phyloP scores from a whole-genome alignment of 2,113 vertebrate species.

The Cairina moschata region DNA sequence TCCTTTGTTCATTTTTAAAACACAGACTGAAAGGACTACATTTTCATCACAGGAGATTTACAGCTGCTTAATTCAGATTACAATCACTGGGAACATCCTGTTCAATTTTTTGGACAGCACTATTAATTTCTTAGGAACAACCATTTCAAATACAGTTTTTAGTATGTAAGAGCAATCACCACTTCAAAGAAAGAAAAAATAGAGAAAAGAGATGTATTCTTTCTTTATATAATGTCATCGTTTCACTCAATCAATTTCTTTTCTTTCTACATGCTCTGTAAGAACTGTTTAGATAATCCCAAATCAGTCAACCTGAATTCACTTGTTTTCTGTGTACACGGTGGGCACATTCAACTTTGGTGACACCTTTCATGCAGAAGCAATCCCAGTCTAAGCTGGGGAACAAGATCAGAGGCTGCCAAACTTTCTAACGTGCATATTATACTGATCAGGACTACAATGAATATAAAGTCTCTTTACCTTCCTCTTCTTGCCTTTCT shows the following conservation, averaged over 20 bases:
- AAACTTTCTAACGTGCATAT: neutral
- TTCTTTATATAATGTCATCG: neutral
- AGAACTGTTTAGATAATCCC: neutral
- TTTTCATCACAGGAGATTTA: neutral
- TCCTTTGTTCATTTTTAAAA: neutral
- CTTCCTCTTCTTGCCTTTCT: neutral
- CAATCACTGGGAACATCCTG: neutral
- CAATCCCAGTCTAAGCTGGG: neutral
- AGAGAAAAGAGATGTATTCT: neutral
- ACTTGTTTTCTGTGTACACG: neutral
- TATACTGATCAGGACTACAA: neutral
- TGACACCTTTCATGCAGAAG: neutral
- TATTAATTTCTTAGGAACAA: neutral
- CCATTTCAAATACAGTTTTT: neutral
- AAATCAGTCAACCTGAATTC: neutral
- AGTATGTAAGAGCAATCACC: neutral
- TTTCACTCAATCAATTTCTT: neutral
- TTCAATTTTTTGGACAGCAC: neutral
- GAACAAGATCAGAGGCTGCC: neutral
- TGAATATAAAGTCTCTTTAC: neutral
- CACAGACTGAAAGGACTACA: neutral
- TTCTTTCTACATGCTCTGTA: neutral
- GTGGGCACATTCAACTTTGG: neutral
- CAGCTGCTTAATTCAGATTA: slow-evolving; percentile 23
- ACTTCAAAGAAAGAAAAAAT: neutral